Base-by-base conservation (phyloP, 2,797 vertebrate species). In the Coilia nasus region DNA sequence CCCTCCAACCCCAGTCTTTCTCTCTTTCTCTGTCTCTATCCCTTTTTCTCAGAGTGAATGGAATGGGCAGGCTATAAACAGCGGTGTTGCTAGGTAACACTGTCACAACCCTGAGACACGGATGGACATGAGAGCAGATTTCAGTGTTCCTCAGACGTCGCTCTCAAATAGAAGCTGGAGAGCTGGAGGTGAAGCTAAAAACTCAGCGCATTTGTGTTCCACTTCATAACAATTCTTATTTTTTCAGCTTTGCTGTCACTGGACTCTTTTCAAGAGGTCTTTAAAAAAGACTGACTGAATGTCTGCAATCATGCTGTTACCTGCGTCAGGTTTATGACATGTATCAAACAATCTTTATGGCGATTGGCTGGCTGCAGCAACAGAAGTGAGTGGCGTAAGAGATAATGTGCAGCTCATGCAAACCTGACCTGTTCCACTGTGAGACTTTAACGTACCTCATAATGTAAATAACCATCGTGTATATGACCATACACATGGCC, bases 71-170 rank as follows among this genome's bases (percentile, higher is more conserved):
- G 71, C 71, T 78, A 78, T 78, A 78, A 78, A 78, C 71, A 78
- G 71, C 71, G 31, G 71, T 78, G 71, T 78, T 78, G 71, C 71
- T 78, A 44, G 71, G 71, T 44, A 78, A 78, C 71, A 44, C 41
- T 78, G 19, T 15, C 71, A 78, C 41, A 5, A 78, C 17, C 71
- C 31, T 78, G 15, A 44, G 71, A 78, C 71, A 78, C 21, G 71
- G 31, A 44, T 78, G 35, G 7, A 19, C 71, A 78, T n/a, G 71
- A 78, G 35, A 78, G 35, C 35, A 78, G 71, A 78, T 25, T 44
- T 78, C 71, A 44, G 71, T 44, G 35, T 78, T 78, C 71, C 19
- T 78, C 17, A 78, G 41, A 78, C 35, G 31, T 44, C 28, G 31
- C 67, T 15, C 31, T 75, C 7, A 35, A 75, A 75, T 75, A 75